These are phyloP conservation scores for Papilio aristodemus DNA, from an alignment of 1,140 invertebrate genomes.

Conservation along the genomic window DNA sequence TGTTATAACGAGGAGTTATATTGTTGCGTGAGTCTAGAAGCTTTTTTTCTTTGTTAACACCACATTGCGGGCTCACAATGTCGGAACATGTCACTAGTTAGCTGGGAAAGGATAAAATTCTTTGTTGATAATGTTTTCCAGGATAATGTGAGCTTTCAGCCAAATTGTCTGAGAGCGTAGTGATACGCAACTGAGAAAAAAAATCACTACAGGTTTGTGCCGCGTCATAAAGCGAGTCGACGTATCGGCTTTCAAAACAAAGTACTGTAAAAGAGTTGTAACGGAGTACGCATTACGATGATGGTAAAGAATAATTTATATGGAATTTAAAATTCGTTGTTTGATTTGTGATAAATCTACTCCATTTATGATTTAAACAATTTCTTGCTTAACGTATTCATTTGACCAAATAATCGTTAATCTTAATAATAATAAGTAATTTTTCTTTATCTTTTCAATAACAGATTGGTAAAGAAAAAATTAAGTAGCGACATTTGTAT, in stretches of 20 bases:
- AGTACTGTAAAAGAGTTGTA: neutral
- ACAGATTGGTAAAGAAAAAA: too few species aligned
- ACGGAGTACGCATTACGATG: neutral
- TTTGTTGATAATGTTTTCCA: constrained; percentile 24
- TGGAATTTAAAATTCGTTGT: too few species aligned
- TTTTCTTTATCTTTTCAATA: too few species aligned
- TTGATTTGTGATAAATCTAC: too few species aligned
- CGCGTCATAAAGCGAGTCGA: neutral
- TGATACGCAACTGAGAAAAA: constrained; percentile 4
- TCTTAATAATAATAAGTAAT: too few species aligned
- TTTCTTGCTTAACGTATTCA: too few species aligned
- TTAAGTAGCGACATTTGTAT: too few species aligned
- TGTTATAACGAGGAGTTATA: neutral
- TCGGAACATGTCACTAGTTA: constrained; percentile 15
- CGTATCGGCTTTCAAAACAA: constrained; percentile 10
- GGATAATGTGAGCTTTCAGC: constrained; percentile 25
- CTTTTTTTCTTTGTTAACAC: constrained; percentile 7
- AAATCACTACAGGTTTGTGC: constrained; percentile 15
- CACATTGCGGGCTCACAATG: neutral
- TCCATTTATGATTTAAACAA: too few species aligned
- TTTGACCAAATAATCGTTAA: too few species aligned
- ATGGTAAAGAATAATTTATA: too few species aligned
- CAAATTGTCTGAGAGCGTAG: constrained; percentile 24
- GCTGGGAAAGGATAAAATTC: constrained; percentile 15
- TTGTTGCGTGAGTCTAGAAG: neutral